Percentiles rank a stretch among this genome's conserved stretches.
These are phyloP conservation scores for Malurus elegans DNA, from an alignment of 2,113 vertebrate genomes.

Conservation along the genomic window DNA sequence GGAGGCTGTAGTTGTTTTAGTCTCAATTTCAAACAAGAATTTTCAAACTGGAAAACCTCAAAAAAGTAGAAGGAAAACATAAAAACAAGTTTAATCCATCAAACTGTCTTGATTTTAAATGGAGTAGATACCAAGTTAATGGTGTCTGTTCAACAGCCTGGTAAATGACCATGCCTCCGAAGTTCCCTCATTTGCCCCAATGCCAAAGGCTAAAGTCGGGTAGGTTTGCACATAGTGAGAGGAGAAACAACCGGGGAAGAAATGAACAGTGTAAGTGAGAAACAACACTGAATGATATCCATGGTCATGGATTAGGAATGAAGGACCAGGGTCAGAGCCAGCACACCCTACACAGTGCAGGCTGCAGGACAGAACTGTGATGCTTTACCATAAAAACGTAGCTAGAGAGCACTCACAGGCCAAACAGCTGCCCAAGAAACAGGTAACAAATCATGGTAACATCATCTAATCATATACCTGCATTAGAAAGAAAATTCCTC, in stretches of 20 bases:
- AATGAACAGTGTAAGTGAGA: neutral
- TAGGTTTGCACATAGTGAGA: neutral
- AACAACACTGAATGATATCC: neutral
- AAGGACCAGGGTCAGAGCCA: neutral
- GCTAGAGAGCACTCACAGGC: neutral
- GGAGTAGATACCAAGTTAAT: neutral
- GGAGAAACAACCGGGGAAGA: neutral
- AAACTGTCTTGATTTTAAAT: neutral
- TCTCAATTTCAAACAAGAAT: neutral
- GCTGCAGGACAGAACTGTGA: neutral
- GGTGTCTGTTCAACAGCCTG: neutral
- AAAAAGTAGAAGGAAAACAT: neutral
- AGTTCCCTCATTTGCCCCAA: neutral
- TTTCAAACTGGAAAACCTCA: neutral
- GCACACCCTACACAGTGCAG: neutral
- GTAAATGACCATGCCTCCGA: neutral
- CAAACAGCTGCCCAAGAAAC: neutral
- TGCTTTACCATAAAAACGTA: rapidly evolving
- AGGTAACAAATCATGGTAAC: neutral
- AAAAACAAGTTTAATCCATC: neutral
- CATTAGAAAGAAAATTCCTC: neutral
- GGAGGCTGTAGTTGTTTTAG: neutral
- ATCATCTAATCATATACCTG: neutral
- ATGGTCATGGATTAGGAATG: neutral
- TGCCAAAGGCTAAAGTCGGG: neutral